A percentile compares a stretch with the other conserved stretches of the same genome.
Evolutionary conservation across 1,140 invertebrate species (phyloP).

Genomic region (Teleopsis dalmanni): DNA sequence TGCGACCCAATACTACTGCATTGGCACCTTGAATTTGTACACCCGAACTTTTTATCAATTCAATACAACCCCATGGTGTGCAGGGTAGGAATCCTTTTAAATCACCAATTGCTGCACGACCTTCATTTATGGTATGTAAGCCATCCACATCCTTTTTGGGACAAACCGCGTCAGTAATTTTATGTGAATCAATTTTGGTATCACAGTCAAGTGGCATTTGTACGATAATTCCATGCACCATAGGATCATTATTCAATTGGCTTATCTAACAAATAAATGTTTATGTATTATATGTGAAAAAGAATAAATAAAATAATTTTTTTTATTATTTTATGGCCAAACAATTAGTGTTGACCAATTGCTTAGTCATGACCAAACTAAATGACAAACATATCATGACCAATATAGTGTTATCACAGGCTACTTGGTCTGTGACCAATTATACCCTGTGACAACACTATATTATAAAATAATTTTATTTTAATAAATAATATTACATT

Average conservation of each 20-base stretch:
- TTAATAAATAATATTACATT: no score
- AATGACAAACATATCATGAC: no score
- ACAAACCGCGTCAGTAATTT: conserved; percentile 78
- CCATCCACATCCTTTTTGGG: conserved; percentile 93
- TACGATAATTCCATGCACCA: conserved; percentile 92
- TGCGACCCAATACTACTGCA: conserved; percentile 91
- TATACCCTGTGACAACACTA: no score
- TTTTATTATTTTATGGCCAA: not conserved
- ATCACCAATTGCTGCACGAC: conserved; percentile 76
- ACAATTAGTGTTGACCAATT: not conserved
- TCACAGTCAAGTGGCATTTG: conserved; percentile 90
- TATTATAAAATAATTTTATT: no score
- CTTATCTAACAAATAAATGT: conserved; percentile 61
- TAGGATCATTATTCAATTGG: conserved; percentile 74
- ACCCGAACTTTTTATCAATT: conserved; percentile 80
- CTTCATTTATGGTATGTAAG: conserved; percentile 85
- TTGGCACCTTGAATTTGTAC: conserved; percentile 72
- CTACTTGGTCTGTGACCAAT: no score
- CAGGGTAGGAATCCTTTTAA: conserved; percentile 83
- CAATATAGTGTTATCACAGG: no score
- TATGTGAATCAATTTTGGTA: conserved; percentile 73
- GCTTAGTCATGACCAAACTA: no score
- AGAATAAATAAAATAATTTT: not conserved
- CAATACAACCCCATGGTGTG: conserved; percentile 87
- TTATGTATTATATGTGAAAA: no score